Percentiles rank a stretch among this genome's conserved stretches.
These are phyloP conservation scores for Pemphredon lugubris DNA, from an alignment of 2,888 invertebrate species.

Conservation along the genomic window DNA sequence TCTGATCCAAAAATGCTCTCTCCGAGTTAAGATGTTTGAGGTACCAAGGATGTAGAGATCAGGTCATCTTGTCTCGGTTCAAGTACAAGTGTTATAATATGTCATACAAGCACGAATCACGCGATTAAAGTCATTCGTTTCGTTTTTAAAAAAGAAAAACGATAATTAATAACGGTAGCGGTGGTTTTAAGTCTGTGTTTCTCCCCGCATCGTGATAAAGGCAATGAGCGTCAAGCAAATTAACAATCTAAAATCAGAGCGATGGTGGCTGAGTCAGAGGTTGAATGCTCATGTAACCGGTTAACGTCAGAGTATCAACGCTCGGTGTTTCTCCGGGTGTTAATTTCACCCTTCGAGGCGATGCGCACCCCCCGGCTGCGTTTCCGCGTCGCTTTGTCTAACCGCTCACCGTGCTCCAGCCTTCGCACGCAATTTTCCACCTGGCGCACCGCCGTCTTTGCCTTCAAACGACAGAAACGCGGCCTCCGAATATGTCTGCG, in stretches of 20 bases:
- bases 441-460: background rate
- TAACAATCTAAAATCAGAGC: background rate
- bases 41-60: too few relatives aligned
- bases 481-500: background rate
- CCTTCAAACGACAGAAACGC: background rate
- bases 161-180: too few relatives aligned
- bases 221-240: background rate
- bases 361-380: background rate
- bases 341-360: conserved; percentile 1
- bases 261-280: background rate
- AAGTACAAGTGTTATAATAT: too few relatives aligned
- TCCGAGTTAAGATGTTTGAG: too few relatives aligned
- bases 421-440: background rate
- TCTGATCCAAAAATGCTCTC: too few relatives aligned
- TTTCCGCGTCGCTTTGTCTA: background rate
- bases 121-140: too few relatives aligned
- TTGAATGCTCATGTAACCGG: background rate
- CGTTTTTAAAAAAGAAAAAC: too few relatives aligned
- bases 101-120: too few relatives aligned
- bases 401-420: background rate
- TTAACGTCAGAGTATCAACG: background rate
- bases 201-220: background rate
- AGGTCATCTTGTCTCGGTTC: too few relatives aligned
- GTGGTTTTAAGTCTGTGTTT: too few relatives aligned
- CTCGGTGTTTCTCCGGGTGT: conserved; percentile 4